phyloP scores from a whole-genome alignment of 2,888 invertebrate species.

The Griposia aprilina region DNA sequence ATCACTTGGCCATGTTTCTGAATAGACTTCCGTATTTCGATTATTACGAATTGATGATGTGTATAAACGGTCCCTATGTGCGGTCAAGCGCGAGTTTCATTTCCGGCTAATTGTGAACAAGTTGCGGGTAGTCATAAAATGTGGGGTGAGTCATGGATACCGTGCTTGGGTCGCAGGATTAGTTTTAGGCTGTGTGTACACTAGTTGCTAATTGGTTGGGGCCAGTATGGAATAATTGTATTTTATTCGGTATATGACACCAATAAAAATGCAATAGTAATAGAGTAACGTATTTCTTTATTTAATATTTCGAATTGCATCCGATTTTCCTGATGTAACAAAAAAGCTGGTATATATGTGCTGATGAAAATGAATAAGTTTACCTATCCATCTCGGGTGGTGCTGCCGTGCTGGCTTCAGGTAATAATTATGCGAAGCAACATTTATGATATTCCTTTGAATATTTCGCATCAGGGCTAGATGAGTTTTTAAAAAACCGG shows the following conservation, averaged over 20 bases:
- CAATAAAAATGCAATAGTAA: neutral
- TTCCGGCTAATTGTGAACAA: neutral
- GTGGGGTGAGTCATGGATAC: neutral
- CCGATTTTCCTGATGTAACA: neutral
- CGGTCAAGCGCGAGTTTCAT: neutral
- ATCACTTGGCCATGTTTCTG: neutral
- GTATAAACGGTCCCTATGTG: neutral
- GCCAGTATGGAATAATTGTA: too few species aligned
- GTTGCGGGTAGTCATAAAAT: too few species aligned
- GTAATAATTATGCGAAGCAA: neutral
- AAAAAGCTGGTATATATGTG: too few species aligned
- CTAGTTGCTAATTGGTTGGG: too few species aligned
- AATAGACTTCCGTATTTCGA: neutral
- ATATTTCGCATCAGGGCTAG: neutral
- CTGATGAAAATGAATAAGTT: slow-evolving; percentile 1
- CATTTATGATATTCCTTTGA: slow-evolving; percentile 1
- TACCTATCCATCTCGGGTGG: neutral
- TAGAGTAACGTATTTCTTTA: neutral
- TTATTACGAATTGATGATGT: too few species aligned
- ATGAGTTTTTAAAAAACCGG: neutral
- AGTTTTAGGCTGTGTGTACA: neutral
- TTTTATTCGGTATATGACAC: too few species aligned
- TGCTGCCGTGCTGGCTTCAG: neutral
- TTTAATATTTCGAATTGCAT: neutral
- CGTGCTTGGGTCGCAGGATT: neutral